Base-by-base conservation (phyloP, 2,797 vertebrate species). In the Uromys caudimaculatus region DNA sequence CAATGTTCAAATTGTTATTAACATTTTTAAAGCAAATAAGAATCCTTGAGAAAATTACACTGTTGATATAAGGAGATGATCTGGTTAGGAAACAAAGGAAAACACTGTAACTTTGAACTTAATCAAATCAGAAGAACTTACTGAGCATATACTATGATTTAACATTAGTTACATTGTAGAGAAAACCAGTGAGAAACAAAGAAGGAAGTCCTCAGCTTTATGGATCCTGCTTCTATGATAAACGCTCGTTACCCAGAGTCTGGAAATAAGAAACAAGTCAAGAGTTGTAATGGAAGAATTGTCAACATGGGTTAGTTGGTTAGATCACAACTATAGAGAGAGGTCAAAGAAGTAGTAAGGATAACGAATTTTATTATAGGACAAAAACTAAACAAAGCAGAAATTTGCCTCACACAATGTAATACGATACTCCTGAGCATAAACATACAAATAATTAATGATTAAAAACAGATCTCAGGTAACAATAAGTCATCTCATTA, bases 401-500 rank as follows among this genome's bases (percentile, higher is more conserved):
- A 27, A 73, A 47, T 76, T 27, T 29, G 21, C 62, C 96, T 69
- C 82, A 12, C 17, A 77, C 27, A 27, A 21, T 1, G 19, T 85
- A 88, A 88, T 35, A 91, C 69, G 94, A 62, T 67, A 38, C 27
- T 90, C 73, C 58, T 92, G 38, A 62, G 85, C 62, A 93, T 64
- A 54, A 44, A 21, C 9, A 58, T 52, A 91, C 0, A 82, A 54
- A 85, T 90, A 90, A 77, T 56, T 71, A 88, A 96, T 14, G n/a
- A 69, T 44, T 90, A 16, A 96, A 97, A 95, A 71, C 24, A 69
- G 17, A 94, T 29, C 38, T 90, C 69, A 89, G 79, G 60, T 83
- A 85, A 90, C 38, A 88, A 93, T 95, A 88, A 71, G 93, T 95
- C 71, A 85, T 44, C 2, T 95, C 78, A 87, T 47, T 3, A 54